Percentiles rank a stretch among this genome's conserved stretches.
Conservation (phyloP, 2,797 vertebrate species). For the Tragelaphus oryx region DNA sequence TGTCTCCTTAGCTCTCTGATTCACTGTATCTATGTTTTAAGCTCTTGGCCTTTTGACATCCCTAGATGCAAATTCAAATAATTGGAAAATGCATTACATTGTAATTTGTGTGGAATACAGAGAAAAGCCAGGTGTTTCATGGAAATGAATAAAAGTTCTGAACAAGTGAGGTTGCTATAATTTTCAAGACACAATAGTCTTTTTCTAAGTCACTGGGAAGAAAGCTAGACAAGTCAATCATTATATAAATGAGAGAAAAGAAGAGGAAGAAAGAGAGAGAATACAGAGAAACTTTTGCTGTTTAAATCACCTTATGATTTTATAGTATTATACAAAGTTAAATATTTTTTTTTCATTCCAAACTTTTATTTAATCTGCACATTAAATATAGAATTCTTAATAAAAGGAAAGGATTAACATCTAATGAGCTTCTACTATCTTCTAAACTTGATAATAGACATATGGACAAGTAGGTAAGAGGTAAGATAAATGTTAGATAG, state of each 20-base stretch:
- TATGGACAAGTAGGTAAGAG: neutral
- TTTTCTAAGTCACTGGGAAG: neutral
- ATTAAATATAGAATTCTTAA: neutral
- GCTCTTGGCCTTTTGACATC: neutral
- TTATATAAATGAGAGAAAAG: neutral
- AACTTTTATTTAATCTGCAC: neutral
- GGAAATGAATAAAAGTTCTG: slow-evolving; percentile 19
- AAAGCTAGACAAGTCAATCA: neutral
- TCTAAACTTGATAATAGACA: neutral
- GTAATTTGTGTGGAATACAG: slow-evolving; percentile 25
- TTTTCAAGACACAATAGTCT: neutral
- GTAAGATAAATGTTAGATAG: neutral
- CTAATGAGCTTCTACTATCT: neutral
- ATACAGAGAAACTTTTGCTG: neutral
- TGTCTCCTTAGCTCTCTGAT: neutral
- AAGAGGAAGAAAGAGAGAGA: neutral
- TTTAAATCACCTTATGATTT: neutral
- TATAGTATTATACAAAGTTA: neutral
- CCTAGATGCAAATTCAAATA: slow-evolving; percentile 35
- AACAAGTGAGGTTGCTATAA: neutral
- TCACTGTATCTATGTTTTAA: slow-evolving; percentile 34
- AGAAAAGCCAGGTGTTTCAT: neutral
- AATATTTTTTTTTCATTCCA: neutral
- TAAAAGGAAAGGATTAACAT: neutral
- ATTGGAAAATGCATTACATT: slow-evolving; percentile 23